Base-by-base conservation (phyloP, 2,888 invertebrate species). In the Cotesia congregata region DNA sequence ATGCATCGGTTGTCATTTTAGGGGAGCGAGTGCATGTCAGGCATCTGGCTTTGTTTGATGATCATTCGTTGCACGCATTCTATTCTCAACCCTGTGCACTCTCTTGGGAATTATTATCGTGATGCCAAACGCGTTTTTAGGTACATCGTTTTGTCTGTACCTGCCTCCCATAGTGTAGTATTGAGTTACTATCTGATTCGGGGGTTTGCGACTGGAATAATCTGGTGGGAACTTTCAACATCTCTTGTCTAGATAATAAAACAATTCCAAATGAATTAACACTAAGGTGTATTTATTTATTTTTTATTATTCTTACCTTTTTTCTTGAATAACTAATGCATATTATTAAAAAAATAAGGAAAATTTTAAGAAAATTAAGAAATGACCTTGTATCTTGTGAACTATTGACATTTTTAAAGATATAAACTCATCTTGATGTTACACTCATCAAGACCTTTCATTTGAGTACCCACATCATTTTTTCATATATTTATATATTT, bases 111-210 rank as follows among this genome's bases (percentile, higher is more conserved):
- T 62, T 38, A 67, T 68, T 15, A 77, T 77, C 72, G 72, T 38
- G 65, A 79, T 77, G 75, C 75, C 15, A 75, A 59, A 41, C 64
- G 74, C 78, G 72, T 78, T 67, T 74, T 67, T 69, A 69, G 74
- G 71, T 39, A 72, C 62, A 64, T 50, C 67, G 74, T 71, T 30
- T 38, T 38, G 40, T 39, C 74, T 60, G 6, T 72, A 77, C 78
- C 78, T 70, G 78, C 72, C 41, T 68, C 71, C 72, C 50, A 50
- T 50, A 50, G 7, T 12, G 12, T 50, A 50, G 12, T 50, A 12
- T 50, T 12, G 50, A 12, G 50, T 50, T 50, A 50, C 50, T 75
- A 78, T 78, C 79, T 69, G 77, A 80, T 78, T 77, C 78, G 71
- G 64, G 79, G 74, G 59, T 69, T 71, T 65, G 65, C 71, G 65